Conservation (phyloP, 2,113 vertebrate genomes). For the Uropsilus gracilis region DNA sequence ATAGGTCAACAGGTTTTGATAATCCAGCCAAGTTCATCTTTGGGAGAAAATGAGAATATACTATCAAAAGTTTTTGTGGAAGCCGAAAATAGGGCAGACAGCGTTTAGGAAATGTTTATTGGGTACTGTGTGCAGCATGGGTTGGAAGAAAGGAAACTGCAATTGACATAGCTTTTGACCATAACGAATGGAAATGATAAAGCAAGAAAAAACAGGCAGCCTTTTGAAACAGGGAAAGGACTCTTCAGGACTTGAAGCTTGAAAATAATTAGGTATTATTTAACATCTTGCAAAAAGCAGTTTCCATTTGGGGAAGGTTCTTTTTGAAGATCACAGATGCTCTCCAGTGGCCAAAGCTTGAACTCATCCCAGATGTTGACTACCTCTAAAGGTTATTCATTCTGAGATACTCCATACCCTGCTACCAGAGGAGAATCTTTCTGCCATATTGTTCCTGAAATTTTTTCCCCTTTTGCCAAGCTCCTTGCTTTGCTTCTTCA, state of each 20-base stretch:
- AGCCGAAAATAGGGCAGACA: neutral
- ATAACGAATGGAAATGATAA: neutral
- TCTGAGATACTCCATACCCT: neutral
- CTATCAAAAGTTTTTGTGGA: neutral
- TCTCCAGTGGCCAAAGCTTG: neutral
- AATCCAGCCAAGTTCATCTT: neutral
- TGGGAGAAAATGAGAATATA: neutral
- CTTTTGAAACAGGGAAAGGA: neutral
- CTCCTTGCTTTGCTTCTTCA: neutral
- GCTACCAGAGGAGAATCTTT: neutral
- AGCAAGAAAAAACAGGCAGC: neutral
- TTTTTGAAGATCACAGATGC: neutral
- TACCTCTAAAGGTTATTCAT: neutral
- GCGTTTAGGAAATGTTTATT: neutral
- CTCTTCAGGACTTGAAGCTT: neutral
- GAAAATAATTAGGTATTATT: neutral
- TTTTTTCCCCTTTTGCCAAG: neutral
- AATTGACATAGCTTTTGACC: neutral
- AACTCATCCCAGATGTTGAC: neutral
- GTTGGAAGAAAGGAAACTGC: neutral
- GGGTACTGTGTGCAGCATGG: neutral
- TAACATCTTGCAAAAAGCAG: neutral
- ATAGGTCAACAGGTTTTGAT: neutral
- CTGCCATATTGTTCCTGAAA: neutral
- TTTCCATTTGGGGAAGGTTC: neutral